A percentile compares a stretch with the other conserved stretches of the same genome.
These are phyloP conservation scores for Carduelis carduelis DNA, from an alignment of 2,797 vertebrate genomes.

Conservation along the genomic window DNA sequence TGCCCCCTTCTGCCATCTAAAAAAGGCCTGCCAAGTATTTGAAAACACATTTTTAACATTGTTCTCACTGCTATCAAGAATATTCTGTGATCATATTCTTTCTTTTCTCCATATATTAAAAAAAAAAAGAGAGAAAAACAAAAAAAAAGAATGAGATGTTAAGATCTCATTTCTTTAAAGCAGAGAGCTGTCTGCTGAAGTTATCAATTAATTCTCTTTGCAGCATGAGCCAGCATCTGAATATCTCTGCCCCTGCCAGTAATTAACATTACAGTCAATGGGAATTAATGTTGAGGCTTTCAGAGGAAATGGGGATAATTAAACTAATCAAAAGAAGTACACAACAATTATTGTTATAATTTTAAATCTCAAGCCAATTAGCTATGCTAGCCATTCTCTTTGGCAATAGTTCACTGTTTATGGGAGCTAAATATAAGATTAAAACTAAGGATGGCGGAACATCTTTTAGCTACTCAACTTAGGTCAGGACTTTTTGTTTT, in stretches of 20 bases:
- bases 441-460: background rate
- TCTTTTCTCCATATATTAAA: background rate
- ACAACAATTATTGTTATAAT: constrained; percentile 24
- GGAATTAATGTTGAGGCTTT: constrained; percentile 33
- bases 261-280: constrained; percentile 14
- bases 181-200: background rate
- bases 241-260: background rate
- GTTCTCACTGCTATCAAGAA: background rate
- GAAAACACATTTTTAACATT: background rate
- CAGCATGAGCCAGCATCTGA: background rate
- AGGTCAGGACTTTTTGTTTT: background rate
- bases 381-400: constrained; percentile 5
- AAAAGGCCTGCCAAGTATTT: background rate
- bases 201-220: background rate
- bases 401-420: constrained; percentile 1
- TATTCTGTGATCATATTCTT: background rate
- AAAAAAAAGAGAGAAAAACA: background rate
- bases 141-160: background rate
- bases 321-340: constrained; percentile 43
- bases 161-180: background rate
- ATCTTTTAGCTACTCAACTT: background rate
- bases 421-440: background rate
- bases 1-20: background rate
- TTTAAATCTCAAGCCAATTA: constrained; percentile 33
- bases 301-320: constrained; percentile 50